Evolutionary conservation across 2,888 invertebrate genomes (phyloP).

Genomic region (Erynnis tages): DNA sequence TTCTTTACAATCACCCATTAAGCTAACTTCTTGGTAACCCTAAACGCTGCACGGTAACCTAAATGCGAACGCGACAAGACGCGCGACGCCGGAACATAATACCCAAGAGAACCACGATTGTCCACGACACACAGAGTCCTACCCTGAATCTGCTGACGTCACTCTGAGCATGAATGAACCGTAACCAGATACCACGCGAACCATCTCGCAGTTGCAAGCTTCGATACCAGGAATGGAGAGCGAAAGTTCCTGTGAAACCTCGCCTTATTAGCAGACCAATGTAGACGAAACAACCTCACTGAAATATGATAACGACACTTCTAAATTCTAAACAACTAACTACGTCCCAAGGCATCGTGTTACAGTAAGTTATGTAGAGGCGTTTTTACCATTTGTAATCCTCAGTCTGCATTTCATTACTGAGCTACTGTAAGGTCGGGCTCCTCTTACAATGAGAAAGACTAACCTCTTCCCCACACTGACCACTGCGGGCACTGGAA

Average conservation of each 20-base stretch:
- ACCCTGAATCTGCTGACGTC: background rate
- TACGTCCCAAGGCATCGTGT: background rate
- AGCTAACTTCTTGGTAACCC: no score
- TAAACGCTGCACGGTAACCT: no score
- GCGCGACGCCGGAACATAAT: slow-evolving; percentile 1
- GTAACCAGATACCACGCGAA: slow-evolving; percentile 11
- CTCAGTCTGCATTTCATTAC: no score
- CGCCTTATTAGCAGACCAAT: background rate
- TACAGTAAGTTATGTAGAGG: no score
- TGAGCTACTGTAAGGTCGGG: no score
- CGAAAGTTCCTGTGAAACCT: slow-evolving; percentile 3
- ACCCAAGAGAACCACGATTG: no score
- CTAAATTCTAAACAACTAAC: background rate
- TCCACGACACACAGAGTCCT: no score
- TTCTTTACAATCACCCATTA: no score
- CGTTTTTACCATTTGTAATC: no score
- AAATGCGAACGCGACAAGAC: background rate
- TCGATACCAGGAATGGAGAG: slow-evolving; percentile 13
- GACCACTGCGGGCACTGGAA: no score
- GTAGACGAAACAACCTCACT: slow-evolving; percentile 5
- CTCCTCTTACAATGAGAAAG: no score
- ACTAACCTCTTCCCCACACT: no score
- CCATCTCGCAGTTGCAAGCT: slow-evolving; percentile 3
- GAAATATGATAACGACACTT: background rate
- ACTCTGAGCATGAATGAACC: slow-evolving; percentile 11